Evolutionary conservation across 2,797 vertebrate species (phyloP).

Genomic region (Chelonia mydas): DNA sequence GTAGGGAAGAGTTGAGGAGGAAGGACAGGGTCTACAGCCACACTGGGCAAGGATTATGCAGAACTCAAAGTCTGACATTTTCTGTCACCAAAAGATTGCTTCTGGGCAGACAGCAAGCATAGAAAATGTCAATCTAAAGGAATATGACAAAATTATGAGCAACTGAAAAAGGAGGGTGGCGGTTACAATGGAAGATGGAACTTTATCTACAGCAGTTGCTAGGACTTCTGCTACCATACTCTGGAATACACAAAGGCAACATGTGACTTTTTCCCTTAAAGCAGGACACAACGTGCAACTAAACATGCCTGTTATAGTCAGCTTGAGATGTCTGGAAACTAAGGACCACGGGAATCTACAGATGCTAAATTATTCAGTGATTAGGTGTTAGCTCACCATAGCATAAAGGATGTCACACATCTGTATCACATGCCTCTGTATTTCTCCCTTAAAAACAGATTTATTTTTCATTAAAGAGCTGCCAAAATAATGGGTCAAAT

Average conservation of each 20-base stretch:
- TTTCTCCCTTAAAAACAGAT: slow-evolving; percentile 27
- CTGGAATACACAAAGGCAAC: slow-evolving; percentile 29
- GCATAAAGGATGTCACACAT: neutral
- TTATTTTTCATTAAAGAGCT: slow-evolving; percentile 17
- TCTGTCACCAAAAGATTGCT: slow-evolving; percentile 19
- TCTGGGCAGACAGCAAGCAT: slow-evolving; percentile 10
- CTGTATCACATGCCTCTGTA: neutral
- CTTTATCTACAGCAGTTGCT: slow-evolving; percentile 36
- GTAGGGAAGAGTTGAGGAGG: neutral
- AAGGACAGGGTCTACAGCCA: neutral
- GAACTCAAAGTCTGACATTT: slow-evolving; percentile 43
- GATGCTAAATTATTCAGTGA: slow-evolving; percentile 6
- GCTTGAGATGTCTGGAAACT: slow-evolving; percentile 21
- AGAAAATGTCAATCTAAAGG: slow-evolving; percentile 2
- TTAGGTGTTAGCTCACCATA: neutral
- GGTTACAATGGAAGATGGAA: slow-evolving; percentile 28
- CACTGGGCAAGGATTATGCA: neutral
- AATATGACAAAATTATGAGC: slow-evolving; percentile 63
- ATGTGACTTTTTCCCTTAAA: slow-evolving; percentile 20
- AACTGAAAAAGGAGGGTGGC: slow-evolving; percentile 12
- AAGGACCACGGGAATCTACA: slow-evolving; percentile 3
- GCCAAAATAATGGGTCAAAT: neutral
- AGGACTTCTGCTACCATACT: slow-evolving; percentile 40
- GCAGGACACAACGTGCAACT: slow-evolving; percentile 43
- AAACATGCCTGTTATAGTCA: neutral